Conservation (phyloP, 2,888 invertebrate genomes). For the Idaea biselata region DNA sequence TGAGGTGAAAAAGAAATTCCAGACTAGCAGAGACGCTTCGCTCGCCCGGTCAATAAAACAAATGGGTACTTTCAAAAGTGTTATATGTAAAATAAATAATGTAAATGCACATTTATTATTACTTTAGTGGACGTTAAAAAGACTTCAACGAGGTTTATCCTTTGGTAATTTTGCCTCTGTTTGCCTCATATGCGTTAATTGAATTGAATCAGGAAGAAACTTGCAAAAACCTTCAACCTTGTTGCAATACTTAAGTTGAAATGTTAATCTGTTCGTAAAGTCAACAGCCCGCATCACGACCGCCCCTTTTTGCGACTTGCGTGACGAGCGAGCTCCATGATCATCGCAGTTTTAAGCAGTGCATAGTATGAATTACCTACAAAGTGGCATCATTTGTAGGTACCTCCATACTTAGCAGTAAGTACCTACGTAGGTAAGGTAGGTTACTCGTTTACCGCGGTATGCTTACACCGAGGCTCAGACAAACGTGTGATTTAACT, state of each 20-base stretch:
- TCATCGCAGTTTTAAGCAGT: neutral
- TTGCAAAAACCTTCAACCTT: neutral
- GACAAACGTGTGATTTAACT: slow-evolving; percentile 53
- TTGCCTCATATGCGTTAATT: too few relatives aligned
- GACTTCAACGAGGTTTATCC: neutral
- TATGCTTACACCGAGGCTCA: slow-evolving; percentile 5
- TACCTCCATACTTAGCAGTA: neutral
- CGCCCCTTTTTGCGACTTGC: neutral
- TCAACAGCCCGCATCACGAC: neutral
- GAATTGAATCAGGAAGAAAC: neutral
- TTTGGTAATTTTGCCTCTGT: neutral
- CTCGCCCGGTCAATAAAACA: too few relatives aligned
- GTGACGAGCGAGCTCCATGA: neutral
- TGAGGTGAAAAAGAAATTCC: too few relatives aligned
- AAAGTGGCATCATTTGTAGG: neutral
- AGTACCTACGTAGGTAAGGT: neutral
- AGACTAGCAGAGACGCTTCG: too few relatives aligned
- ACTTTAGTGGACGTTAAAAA: neutral
- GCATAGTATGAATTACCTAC: neutral
- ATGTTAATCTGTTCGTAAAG: neutral
- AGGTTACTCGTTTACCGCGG: neutral
- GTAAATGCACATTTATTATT: neutral
- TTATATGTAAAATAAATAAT: too few relatives aligned
- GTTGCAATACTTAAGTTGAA: neutral
- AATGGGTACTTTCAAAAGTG: too few relatives aligned